phyloP scores from a whole-genome alignment of 2,113 vertebrate species.

The Pipra filicauda region DNA sequence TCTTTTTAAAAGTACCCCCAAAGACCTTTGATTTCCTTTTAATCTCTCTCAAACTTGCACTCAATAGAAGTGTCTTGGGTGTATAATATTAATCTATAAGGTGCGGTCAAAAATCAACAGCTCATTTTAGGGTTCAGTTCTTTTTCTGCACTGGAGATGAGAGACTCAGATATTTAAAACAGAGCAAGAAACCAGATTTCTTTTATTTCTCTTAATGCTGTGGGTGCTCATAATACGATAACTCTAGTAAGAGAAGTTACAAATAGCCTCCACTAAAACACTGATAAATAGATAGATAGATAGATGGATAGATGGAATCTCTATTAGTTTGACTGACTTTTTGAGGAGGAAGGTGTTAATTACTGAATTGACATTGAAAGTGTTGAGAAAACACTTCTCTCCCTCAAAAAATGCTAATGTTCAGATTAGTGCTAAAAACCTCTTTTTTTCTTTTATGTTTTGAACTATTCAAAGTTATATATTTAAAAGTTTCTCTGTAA shows the following conservation, averaged over 20 bases:
- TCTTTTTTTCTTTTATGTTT: background rate
- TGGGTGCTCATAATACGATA: background rate
- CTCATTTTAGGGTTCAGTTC: background rate
- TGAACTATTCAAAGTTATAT: accelerated
- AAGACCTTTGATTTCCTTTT: background rate
- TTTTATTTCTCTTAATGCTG: background rate
- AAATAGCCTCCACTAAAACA: background rate
- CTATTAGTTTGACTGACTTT: background rate
- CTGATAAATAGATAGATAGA: background rate
- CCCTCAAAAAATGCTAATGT: background rate
- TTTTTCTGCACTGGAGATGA: background rate
- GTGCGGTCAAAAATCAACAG: background rate
- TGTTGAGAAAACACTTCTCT: background rate
- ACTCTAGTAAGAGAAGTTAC: background rate
- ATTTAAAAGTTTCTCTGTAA: background rate
- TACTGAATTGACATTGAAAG: background rate
- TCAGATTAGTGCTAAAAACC: background rate
- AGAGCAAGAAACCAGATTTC: background rate
- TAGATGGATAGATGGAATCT: background rate
- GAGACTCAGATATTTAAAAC: background rate
- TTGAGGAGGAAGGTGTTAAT: accelerated
- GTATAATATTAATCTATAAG: background rate
- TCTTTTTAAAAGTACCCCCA: background rate
- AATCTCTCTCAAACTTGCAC: background rate
- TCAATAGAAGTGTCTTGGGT: background rate